Evolutionary conservation across 2,888 invertebrate species (phyloP).

Genomic region (Dasysyrphus tricinctus): DNA sequence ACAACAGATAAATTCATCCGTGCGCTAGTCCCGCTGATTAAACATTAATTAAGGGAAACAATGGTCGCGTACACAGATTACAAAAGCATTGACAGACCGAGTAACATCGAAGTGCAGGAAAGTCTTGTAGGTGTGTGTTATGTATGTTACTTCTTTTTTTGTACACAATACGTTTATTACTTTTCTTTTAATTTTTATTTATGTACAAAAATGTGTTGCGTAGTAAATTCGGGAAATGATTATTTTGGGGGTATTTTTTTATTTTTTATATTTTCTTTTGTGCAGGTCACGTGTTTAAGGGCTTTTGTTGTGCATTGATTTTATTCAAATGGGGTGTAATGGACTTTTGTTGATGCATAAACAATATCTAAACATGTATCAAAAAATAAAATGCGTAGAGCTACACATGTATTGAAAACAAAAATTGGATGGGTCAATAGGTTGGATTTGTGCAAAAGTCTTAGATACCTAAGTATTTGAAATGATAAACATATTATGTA

Average conservation of each 20-base stretch:
- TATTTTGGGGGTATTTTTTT: conserved; percentile 26
- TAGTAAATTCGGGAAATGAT: conserved; percentile 43
- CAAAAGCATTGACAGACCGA: conserved; percentile 76
- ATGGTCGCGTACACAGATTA: conserved; percentile 74
- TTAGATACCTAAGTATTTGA: too few species aligned
- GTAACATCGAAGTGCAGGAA: conserved; percentile 58
- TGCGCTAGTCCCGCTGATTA: conserved; percentile 82
- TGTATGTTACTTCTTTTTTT: conserved; percentile 1
- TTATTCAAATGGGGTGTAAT: conserved; percentile 16
- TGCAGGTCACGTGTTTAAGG: conserved; percentile 57
- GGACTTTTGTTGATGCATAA: conserved; percentile 8
- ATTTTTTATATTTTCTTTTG: conserved; percentile 33
- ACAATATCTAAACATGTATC: not conserved
- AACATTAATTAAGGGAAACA: conserved; percentile 84
- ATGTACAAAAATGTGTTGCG: not conserved
- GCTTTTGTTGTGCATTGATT: conserved; percentile 44
- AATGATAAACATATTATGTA: too few species aligned
- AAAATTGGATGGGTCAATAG: not conserved
- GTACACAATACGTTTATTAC: conserved; percentile 33
- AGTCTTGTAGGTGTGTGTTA: conserved; percentile 24
- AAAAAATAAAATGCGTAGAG: not conserved
- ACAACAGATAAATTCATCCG: conserved; percentile 4
- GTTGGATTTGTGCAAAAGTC: too few species aligned
- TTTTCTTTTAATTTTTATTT: conserved; percentile 38
- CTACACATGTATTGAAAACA: not conserved